Base-by-base conservation (phyloP, 2,797 vertebrate species). In the Onychomys torridus region DNA sequence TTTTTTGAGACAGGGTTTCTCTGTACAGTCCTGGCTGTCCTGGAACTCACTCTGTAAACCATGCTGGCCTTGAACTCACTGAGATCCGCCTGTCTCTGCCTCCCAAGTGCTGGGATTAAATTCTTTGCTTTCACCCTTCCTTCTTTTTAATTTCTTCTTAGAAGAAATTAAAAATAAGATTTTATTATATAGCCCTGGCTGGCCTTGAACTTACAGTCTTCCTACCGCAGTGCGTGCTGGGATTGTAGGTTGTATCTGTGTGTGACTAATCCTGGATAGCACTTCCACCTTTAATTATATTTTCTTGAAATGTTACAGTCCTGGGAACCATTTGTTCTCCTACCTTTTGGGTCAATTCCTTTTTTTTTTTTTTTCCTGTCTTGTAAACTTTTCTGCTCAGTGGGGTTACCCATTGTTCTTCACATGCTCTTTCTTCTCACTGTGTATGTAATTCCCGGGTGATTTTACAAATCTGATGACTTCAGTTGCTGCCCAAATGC, bases 281-380 rank as follows among this genome's bases (percentile, higher is more conserved):
- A 84, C 52, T 90, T 94, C 46, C 59, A 82, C 67, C 86, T 96
- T 92, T 29, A 59, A 43, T 61, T 82, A 37, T 55, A 77, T 46
- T 93, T 90, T 87, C 59, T 92, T 78, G 23, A 88, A 63, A 69
- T 17, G 6, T 37, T 76, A 29, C 52, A 84, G 46, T 19, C 16
- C 12, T 94, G 43, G 43, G 32, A 77, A 61, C 49, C 90, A 6
- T 67, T 59, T 13, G 13, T 77, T 92, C 27, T 87, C 49, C 6
- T 13, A 8, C 25, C 34, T 77, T 25, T 85, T 7, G 43, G 86
- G 32, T 55, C 40, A 55, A 37, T 61, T 49, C 21, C 6, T 29
- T 19, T 43, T 77, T 46, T 83, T 82, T 82, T 34, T 88, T 78
- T 43, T 40, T 43, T 21, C 6, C 6, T 52, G 61, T 77, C 46